A percentile compares a stretch with the other conserved stretches of the same genome.
Evolutionary conservation across 2,888 invertebrate genomes (phyloP).

Genomic region (Glyphotaelius pellucidus): DNA sequence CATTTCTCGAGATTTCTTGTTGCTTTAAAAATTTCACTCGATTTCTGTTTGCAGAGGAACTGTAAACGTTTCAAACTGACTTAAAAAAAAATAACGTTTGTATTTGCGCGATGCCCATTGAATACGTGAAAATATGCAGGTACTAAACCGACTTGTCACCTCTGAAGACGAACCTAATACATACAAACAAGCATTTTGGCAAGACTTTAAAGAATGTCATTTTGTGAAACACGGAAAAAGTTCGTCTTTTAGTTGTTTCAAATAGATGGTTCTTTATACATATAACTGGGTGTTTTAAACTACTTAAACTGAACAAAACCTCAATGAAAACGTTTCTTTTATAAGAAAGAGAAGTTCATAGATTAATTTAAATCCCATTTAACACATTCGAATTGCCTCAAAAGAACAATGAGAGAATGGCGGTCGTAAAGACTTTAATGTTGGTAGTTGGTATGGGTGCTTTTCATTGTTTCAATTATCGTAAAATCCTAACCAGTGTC

Average conservation of each 20-base stretch:
- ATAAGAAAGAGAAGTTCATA: not conserved
- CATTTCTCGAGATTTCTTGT: not conserved
- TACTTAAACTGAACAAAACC: not conserved
- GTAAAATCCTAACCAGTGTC: slow-evolving; percentile 57
- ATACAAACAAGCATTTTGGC: no score
- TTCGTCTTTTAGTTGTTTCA: not conserved
- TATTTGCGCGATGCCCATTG: not conserved
- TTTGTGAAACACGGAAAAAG: no score
- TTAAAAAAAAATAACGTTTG: not conserved
- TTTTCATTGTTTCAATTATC: slow-evolving; percentile 61
- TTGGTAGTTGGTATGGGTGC: slow-evolving; percentile 38
- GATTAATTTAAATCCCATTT: not conserved
- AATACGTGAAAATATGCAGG: not conserved
- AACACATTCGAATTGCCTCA: not conserved
- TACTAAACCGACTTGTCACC: not conserved
- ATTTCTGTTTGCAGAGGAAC: not conserved
- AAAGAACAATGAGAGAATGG: slow-evolving; percentile 39
- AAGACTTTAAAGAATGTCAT: no score
- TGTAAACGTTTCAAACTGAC: not conserved
- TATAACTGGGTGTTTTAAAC: not conserved
- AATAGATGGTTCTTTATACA: not conserved
- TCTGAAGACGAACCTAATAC: not conserved
- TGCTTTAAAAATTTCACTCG: not conserved
- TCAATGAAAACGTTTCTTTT: not conserved
- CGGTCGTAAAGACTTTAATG: slow-evolving; percentile 41